A percentile compares a stretch with the other conserved stretches of the same genome.
phyloP scores from a whole-genome alignment of 2,113 vertebrate genomes.

The Gulo gulo region DNA sequence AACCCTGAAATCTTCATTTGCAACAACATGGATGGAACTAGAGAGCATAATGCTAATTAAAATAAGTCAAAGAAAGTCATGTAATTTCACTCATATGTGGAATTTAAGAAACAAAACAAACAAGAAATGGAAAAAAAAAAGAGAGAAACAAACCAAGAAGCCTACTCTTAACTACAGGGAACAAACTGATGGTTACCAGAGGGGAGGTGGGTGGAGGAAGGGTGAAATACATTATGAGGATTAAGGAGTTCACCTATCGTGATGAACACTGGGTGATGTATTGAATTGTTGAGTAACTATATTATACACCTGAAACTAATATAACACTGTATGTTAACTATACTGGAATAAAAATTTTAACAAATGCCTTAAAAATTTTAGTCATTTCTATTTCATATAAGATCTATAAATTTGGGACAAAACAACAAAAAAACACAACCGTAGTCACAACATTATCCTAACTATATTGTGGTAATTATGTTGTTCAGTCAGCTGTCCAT shows the following conservation, averaged over 20 bases:
- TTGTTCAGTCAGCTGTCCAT: slow-evolving; percentile 81
- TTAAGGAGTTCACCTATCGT: neutral
- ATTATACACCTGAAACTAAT: neutral
- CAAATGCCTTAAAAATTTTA: neutral
- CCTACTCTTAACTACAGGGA: neutral
- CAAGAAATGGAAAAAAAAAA: neutral
- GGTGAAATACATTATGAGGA: neutral
- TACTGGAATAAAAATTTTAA: neutral
- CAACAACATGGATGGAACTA: neutral
- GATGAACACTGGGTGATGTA: neutral
- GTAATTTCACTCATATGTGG: neutral
- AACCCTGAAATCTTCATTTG: neutral
- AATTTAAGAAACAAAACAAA: neutral
- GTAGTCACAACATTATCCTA: slow-evolving; percentile 78
- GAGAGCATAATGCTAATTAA: neutral
- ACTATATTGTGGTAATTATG: slow-evolving; percentile 82
- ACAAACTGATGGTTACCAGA: neutral
- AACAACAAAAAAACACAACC: slow-evolving; percentile 79
- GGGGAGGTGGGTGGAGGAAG: neutral
- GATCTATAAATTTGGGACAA: slow-evolving; percentile 83
- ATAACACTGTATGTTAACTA: neutral
- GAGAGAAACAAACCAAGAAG: neutral
- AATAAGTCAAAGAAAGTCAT: neutral
- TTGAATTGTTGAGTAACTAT: neutral
- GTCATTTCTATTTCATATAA: slow-evolving; percentile 64